Evolutionary conservation across 2,113 vertebrate species (phyloP).

Genomic region (Aspiorhynchus laticeps): DNA sequence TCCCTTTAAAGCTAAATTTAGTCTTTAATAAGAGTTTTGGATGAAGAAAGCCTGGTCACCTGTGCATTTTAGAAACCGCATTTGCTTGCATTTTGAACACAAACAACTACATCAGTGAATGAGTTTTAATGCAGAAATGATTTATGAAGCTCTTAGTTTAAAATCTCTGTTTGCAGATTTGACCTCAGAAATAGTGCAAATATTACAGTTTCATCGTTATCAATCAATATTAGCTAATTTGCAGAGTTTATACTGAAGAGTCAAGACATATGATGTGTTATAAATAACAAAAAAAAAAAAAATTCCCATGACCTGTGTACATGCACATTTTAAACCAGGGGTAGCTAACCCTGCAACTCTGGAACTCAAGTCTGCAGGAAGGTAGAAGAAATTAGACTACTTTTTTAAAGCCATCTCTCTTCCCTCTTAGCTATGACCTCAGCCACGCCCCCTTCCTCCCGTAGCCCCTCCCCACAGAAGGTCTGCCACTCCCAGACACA

Average conservation of each 20-base stretch:
- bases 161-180: neutral
- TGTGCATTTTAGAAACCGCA: neutral
- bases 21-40: neutral
- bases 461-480: conserved; percentile 84
- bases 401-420: neutral
- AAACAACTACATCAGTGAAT: neutral
- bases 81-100: neutral
- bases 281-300: neutral
- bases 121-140: neutral
- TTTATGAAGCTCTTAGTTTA: neutral
- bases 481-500: conserved; percentile 95
- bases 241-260: neutral
- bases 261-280: neutral
- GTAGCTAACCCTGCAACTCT: too few species aligned
- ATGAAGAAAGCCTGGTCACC: neutral
- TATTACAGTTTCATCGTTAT: neutral
- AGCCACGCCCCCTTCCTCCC: conserved; percentile 72
- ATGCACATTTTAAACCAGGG: neutral
- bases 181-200: neutral
- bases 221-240: neutral
- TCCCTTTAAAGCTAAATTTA: too few species aligned
- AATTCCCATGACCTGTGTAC: neutral
- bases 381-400: neutral
- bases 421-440: conserved; percentile 70
- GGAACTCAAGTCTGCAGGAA: neutral